These are phyloP conservation scores for Mastomys natalensis DNA, from an alignment of 2,113 vertebrate genomes.

Conservation along the genomic window DNA sequence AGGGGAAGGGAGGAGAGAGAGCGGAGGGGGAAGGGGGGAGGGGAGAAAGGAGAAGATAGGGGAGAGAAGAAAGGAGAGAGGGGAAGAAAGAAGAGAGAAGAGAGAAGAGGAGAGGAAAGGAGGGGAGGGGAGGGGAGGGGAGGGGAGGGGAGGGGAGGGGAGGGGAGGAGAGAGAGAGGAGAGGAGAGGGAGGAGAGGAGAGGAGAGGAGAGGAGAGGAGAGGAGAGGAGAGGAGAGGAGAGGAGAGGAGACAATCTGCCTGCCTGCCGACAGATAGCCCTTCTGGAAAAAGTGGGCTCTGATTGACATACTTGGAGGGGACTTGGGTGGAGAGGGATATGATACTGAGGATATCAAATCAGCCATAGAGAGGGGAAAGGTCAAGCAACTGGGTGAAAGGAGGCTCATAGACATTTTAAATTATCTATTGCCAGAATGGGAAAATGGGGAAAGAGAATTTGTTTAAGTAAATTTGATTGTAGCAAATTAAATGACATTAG, in stretches of 20 bases:
- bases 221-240: neutral
- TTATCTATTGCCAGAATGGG: neutral
- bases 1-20: neutral
- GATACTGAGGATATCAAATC: neutral
- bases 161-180: neutral
- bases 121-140: too few species aligned
- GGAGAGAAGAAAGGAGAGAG: too few species aligned
- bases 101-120: too few species aligned
- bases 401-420: neutral
- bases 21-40: accelerated
- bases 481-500: neutral
- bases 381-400: neutral
- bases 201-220: too few species aligned
- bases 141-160: neutral
- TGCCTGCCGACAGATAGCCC: neutral
- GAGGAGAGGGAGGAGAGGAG: too few species aligned
- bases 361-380: neutral
- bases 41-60: too few species aligned
- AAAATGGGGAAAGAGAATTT: neutral
- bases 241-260: neutral
- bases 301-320: neutral
- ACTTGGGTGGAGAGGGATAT: neutral
- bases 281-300: neutral
- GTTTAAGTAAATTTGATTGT: neutral
- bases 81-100: neutral